A percentile compares a stretch with the other conserved stretches of the same genome.
These are phyloP conservation scores for Lumbricus terrestris DNA, from an alignment of 2,888 invertebrate genomes.

Conservation along the genomic window DNA sequence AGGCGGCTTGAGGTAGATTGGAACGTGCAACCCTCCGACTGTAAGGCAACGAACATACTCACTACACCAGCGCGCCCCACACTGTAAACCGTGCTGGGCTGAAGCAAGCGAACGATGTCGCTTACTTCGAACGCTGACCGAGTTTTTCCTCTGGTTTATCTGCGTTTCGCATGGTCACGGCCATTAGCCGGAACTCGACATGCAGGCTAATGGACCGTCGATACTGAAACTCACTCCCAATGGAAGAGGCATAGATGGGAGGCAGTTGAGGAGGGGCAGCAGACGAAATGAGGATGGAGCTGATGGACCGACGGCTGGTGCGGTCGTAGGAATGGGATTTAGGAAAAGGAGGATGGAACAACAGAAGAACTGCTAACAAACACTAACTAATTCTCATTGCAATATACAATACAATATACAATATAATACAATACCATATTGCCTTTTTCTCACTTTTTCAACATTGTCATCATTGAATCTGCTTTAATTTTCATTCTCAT, in stretches of 20 bases:
- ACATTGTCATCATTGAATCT: no score
- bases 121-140: conserved; percentile 3
- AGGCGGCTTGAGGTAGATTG: no score
- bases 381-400: no score
- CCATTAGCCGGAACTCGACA: not conserved
- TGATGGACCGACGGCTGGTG: not conserved
- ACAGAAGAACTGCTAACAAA: not conserved
- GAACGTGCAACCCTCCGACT: no score
- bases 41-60: no score
- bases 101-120: not conserved
- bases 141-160: not conserved
- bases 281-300: not conserved
- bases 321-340: not conserved
- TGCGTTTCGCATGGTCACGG: not conserved
- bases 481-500: no score
- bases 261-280: not conserved
- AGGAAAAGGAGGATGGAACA: not conserved
- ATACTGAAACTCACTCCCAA: not conserved
- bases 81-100: no score
- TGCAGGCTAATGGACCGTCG: not conserved
- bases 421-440: no score
- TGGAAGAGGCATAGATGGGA: not conserved
- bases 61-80: no score
- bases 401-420: no score
- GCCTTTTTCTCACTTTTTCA: no score